Evolutionary conservation across 2,113 vertebrate species (phyloP), one percentile per base, ranked within the genome.

Genomic region (Gavialis gangeticus): DNA sequence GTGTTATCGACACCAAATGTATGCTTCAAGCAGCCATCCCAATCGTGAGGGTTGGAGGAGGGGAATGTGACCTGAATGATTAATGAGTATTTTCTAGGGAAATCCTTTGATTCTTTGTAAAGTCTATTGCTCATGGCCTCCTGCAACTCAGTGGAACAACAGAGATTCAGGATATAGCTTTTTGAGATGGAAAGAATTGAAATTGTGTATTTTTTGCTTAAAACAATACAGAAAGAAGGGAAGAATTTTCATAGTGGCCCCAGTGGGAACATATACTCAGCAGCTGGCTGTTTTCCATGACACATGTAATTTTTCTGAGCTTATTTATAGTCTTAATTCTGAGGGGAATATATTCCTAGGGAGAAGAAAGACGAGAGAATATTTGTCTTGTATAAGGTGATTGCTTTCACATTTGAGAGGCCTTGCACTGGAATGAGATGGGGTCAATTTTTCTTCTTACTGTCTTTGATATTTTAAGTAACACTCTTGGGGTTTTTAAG

Each of bases 161-260:
- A 92, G 46, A 58, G 79, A 91, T 94, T 93, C 95, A 92, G 94
- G 83, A 82, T 93, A 96, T 92, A 93, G 79, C 89, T 87, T 90
- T 87, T 56, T n/a, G 9, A 71, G 87, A 92, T 46, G 69, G 58
- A 82, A 93, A 93, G 5, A 13, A 89, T 54, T 15, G 58, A 88
- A 46, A 75, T 91, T 27, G 54, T 34, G 13, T 54, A 87, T 78
- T 56, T 89, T 95, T 85, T 85, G 60, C 85, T 90, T 75, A 25
- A 84, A 88, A 30, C 71, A 37, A 84, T 82, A 82, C 84, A 28
- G 83, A 81, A 88, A 84, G 22, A 57, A 21, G 30, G 25, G 54
- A 63, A 82, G 27, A 76, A 88, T 89, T 91, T 91, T 82, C 76
- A 19, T 78, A 78, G 88, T 24, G 85, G 58, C 46, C 85, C 85